Base-by-base conservation (phyloP, 2,797 vertebrate genomes). In the Lophotriccus pileatus region DNA sequence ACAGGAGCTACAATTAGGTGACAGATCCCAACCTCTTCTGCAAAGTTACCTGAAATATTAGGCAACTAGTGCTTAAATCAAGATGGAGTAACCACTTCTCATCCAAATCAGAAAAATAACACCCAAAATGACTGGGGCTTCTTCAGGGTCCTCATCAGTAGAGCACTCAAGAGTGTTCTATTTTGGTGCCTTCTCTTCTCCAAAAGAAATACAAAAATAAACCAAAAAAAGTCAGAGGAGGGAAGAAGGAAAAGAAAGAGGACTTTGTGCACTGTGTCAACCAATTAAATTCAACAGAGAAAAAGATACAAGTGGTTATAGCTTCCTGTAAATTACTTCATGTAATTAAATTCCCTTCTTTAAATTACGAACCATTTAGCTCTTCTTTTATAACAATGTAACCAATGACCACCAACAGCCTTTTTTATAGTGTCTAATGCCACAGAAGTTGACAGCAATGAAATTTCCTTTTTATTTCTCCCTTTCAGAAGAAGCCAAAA, bases 321-420 rank as follows among this genome's bases (percentile, higher is more conserved):
- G 84, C 64, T 93, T 94, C 92, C 88, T 63, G 83, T 81, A 96
- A 97, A 96, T 97, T 94, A 97, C 91, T 95, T 87, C 30, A 32
- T 86, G 95, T 94, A 97, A 97, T 97, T 97, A 97, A 96, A 97
- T 93, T 66, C 64, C 53, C 79, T 79, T 89, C 84, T 82, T 85
- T 95, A 96, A 96, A 97, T 96, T 91, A 94, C 91, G 92, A 94
- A 79, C 93, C 90, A 93, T 94, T 97, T 94, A 95, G 94, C 77
- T 95, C 84, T 91, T 85, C 93, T 92, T 96, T 94, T 95, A 78
- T 60, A 96, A 96, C 86, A 94, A 68, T 64, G 79, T 94, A 96
- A 90, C 92, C 95, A 95, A 59, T 94, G 95, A 95, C 96, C 96
- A 97, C 12, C 95, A 91, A 19, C 85, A 82, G 95, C 89, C 85